These are phyloP conservation scores for Cheilinus undulatus DNA, from an alignment of 2,113 vertebrate species.

Conservation along the genomic window DNA sequence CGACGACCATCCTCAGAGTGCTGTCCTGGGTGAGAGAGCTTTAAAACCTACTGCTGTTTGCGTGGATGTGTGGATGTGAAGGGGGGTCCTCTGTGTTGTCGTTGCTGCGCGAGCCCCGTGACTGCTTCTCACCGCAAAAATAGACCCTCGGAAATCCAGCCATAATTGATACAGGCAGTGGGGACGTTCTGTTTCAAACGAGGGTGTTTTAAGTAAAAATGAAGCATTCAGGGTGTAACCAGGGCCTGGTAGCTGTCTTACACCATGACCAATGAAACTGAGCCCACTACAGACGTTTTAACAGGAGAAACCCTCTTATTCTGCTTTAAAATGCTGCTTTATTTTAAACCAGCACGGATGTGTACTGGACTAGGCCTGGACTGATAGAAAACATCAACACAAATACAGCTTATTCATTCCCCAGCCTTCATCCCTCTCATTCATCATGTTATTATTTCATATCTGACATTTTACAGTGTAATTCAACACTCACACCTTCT, in stretches of 20 bases:
- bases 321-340: background rate
- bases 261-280: slow-evolving; percentile 26
- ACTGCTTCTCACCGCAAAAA: slow-evolving; percentile 60
- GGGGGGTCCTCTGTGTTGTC: slow-evolving; percentile 53
- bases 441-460: background rate
- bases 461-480: background rate
- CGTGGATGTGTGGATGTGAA: slow-evolving; percentile 1
- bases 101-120: slow-evolving; percentile 55
- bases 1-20: slow-evolving; percentile 92
- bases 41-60: slow-evolving; percentile 12
- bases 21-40: slow-evolving; percentile 89
- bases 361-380: background rate
- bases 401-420: background rate
- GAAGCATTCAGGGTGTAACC: slow-evolving; percentile 59
- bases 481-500: background rate
- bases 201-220: slow-evolving; percentile 11
- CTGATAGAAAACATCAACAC: background rate
- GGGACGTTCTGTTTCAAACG: background rate
- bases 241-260: slow-evolving; percentile 56
- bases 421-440: slow-evolving; percentile 5
- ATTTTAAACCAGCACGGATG: background rate
- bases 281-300: slow-evolving; percentile 39
- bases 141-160: slow-evolving; percentile 13
- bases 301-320: background rate
- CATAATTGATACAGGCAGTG: slow-evolving; percentile 19